Percentiles rank a stretch among this genome's conserved stretches.
phyloP scores from a whole-genome alignment of 2,888 invertebrate species.

The Copidosoma aretas region DNA sequence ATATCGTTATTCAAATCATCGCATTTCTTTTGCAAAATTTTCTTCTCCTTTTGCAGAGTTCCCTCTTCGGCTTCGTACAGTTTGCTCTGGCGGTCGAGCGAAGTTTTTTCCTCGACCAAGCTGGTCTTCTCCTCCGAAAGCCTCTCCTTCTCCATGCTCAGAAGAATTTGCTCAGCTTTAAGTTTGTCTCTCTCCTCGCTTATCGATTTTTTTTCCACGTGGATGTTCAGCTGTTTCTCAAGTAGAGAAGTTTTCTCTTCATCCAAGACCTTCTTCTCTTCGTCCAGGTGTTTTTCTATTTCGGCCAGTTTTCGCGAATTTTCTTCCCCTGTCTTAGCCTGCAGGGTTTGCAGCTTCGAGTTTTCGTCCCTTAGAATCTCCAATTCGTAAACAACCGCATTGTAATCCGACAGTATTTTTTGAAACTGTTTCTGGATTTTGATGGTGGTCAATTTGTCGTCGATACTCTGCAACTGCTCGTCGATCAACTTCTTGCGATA shows the following conservation, averaged over 20 bases:
- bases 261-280: conserved; percentile 39
- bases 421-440: conserved; percentile 50
- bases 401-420: conserved; percentile 52
- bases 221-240: conserved; percentile 28
- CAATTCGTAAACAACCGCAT: conserved; percentile 48
- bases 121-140: conserved; percentile 44
- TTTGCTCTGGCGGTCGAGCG: conserved; percentile 49
- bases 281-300: conserved; percentile 27
- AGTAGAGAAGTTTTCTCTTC: conserved; percentile 22
- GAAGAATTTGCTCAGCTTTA: conserved; percentile 35
- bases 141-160: conserved; percentile 38
- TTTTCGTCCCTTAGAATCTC: conserved; percentile 50
- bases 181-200: conserved; percentile 39
- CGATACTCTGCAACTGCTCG: conserved; percentile 46
- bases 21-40: conserved; percentile 19
- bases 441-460: conserved; percentile 47
- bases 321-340: conserved; percentile 35
- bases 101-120: conserved; percentile 47
- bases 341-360: conserved; percentile 39
- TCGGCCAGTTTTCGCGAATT: conserved; percentile 30
- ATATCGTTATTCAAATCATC: conserved; percentile 16
- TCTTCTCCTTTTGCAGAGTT: conserved; percentile 39
- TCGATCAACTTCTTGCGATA: conserved; percentile 44
- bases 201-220: conserved; percentile 40
- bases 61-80: conserved; percentile 48